These are phyloP conservation scores for Lamproptera curius DNA, from an alignment of 2,888 invertebrate species.

Conservation along the genomic window DNA sequence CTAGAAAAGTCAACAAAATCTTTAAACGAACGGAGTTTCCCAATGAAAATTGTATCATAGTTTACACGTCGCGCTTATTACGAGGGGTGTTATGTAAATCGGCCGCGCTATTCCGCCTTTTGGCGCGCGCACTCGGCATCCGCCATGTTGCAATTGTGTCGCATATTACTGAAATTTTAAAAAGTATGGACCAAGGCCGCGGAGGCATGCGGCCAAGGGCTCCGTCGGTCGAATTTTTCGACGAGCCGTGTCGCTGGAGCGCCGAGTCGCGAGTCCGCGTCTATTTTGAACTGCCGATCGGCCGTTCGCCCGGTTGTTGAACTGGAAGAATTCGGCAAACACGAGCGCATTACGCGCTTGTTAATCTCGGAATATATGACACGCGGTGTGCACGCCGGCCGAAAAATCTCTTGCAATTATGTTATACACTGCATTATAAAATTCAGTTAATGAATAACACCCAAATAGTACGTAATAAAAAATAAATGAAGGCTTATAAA, in stretches of 20 bases:
- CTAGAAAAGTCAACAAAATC: conserved; percentile 27
- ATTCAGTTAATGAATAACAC: too few species aligned
- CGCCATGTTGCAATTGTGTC: conserved; percentile 10
- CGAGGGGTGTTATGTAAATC: conserved; percentile 25
- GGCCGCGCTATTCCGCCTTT: conserved; percentile 24
- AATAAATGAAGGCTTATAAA: too few species aligned
- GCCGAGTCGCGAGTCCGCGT: conserved; percentile 52
- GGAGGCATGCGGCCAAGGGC: conserved; percentile 2
- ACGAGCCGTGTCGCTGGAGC: conserved; percentile 43
- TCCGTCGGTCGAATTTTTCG: conserved; percentile 11
- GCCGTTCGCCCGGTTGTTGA: conserved; percentile 73
- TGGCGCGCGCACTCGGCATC: conserved; percentile 8
- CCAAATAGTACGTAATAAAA: too few species aligned
- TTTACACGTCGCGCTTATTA: conserved; percentile 14
- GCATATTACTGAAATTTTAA: conserved; percentile 1
- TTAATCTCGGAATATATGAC: conserved; percentile 59
- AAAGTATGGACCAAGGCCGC: conserved; percentile 8
- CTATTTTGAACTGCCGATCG: conserved; percentile 74
- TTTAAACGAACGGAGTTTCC: conserved; percentile 13
- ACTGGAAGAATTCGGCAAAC: conserved; percentile 77
- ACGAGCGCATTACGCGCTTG: conserved; percentile 66
- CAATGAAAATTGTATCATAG: conserved; percentile 25
- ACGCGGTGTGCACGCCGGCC: conserved; percentile 38
- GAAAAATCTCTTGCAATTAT: too few species aligned
- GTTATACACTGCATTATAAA: too few species aligned